A percentile compares a stretch with the other conserved stretches of the same genome.
phyloP scores from a whole-genome alignment of 2,113 vertebrate genomes.

The Sphyrna mokarran region DNA sequence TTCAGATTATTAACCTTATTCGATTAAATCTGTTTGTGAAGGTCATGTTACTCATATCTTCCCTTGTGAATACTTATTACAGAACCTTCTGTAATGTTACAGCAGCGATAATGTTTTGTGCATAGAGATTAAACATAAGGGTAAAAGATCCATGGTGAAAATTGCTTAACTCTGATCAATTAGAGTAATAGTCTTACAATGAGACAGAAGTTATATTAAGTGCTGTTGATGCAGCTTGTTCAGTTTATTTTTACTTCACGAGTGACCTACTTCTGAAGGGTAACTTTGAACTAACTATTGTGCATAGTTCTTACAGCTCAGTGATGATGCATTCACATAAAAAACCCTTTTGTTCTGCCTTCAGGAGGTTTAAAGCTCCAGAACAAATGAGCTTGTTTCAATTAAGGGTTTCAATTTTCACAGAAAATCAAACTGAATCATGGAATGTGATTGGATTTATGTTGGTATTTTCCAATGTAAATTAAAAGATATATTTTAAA shows the following conservation, averaged over 20 bases:
- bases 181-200: not conserved
- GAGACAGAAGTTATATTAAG: not conserved
- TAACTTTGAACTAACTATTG: not conserved
- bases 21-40: not conserved
- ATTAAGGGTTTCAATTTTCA: not conserved
- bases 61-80: not conserved
- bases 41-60: not conserved
- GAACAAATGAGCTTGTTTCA: not conserved
- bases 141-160: not conserved
- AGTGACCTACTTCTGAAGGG: not conserved
- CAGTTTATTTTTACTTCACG: not conserved
- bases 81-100: not conserved
- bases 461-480: no score
- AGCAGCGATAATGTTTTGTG: not conserved
- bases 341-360: not conserved
- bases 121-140: not conserved
- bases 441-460: not conserved
- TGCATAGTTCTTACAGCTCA: constrained; percentile 4
- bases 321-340: not conserved
- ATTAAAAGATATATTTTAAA: not conserved
- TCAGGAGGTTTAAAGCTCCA: not conserved
- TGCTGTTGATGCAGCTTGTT: not conserved
- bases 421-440: not conserved
- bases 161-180: not conserved
- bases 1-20: not conserved